Percentiles rank a stretch among this genome's conserved stretches.
These are phyloP conservation scores for Nestor notabilis DNA, from an alignment of 2,113 vertebrate species.

Conservation along the genomic window DNA sequence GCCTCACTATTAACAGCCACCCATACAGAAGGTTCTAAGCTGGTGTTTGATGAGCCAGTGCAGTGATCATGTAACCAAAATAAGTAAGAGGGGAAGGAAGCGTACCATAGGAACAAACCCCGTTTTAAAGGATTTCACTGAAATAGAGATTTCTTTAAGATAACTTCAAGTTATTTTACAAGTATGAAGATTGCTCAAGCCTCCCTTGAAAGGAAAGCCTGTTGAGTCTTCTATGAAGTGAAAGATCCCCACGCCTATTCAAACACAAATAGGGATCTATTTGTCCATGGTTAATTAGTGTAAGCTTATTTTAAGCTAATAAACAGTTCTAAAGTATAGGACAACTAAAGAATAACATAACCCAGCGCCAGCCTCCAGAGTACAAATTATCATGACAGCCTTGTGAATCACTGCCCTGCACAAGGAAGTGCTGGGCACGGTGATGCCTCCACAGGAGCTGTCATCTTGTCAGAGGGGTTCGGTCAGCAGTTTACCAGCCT, in stretches of 20 bases:
- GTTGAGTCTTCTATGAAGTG: neutral
- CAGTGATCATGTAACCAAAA: neutral
- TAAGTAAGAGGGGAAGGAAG: neutral
- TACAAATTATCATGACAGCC: neutral
- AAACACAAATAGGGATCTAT: neutral
- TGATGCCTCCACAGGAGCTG: neutral
- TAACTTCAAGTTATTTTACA: neutral
- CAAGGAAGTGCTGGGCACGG: rapidly evolving
- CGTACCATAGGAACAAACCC: rapidly evolving
- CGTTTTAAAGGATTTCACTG: neutral
- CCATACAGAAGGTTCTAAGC: rapidly evolving
- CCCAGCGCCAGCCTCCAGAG: neutral
- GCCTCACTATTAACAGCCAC: neutral
- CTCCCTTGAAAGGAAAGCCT: neutral
- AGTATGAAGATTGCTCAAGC: neutral
- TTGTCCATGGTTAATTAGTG: neutral
- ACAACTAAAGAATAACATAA: neutral
- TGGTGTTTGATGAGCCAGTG: neutral
- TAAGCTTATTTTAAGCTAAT: neutral
- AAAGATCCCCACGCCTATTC: neutral
- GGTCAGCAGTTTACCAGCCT: neutral
- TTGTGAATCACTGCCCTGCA: neutral
- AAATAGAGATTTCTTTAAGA: neutral
- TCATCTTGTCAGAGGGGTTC: neutral
- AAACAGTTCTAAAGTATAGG: neutral